Conservation (phyloP, 92 coral and sea anemone species). For the Actinostola sp. region DNA sequence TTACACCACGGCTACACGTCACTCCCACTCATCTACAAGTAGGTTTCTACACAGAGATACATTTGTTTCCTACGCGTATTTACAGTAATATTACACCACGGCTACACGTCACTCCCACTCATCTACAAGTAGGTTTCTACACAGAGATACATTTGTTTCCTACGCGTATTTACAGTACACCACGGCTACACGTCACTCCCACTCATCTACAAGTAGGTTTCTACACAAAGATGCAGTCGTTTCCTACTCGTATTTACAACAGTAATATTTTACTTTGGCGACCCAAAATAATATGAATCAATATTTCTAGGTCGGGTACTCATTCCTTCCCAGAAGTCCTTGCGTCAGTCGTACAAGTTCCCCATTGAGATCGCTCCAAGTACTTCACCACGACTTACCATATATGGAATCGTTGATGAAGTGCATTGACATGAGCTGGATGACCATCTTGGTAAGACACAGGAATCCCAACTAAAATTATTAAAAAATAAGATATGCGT, state of each 20-base stretch:
- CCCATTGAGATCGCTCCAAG: constrained; percentile 32
- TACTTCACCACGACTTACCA: constrained; percentile 82
- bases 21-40: constrained; percentile 89
- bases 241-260: not conserved
- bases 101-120: constrained; percentile 77
- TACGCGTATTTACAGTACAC: not conserved
- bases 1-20: constrained; percentile 63
- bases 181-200: constrained; percentile 79
- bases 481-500: no score
- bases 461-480: no score
- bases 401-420: constrained; percentile 92
- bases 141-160: not conserved
- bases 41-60: not conserved
- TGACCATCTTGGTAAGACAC: constrained; percentile 90
- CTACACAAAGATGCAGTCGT: no score
- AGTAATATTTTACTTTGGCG: constrained; percentile 35
- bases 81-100: constrained; percentile 23
- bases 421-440: constrained; percentile 97
- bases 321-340: constrained; percentile 74
- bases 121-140: constrained; percentile 68
- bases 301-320: constrained; percentile 72
- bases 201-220: constrained; percentile 74
- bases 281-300: constrained; percentile 5
- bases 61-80: not conserved
- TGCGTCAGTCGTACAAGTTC: constrained; percentile 35